Conservation (phyloP, 2,888 invertebrate genomes). For the Orchesellides sinensis region DNA sequence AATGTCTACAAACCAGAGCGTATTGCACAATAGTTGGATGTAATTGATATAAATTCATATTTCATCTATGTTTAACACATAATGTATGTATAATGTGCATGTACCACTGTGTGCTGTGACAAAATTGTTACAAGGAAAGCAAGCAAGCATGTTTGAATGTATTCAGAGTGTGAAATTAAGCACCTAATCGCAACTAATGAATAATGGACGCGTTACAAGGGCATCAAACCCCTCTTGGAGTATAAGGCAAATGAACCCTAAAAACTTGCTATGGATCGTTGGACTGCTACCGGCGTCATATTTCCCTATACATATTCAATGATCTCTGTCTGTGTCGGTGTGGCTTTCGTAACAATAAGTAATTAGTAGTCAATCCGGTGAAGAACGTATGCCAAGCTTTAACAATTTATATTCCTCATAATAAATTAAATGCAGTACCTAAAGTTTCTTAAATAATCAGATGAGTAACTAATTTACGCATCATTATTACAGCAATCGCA, state of each 20-base stretch:
- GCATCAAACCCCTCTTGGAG: conserved; percentile 37
- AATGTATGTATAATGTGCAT: not conserved
- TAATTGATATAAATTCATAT: no score
- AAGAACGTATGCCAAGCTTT: not conserved
- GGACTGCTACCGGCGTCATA: not conserved
- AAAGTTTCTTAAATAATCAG: conserved; percentile 8
- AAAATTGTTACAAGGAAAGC: not conserved
- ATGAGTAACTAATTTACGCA: conserved; percentile 21
- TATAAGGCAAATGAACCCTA: conserved; percentile 48
- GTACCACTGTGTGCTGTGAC: not conserved
- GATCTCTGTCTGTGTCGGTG: not conserved
- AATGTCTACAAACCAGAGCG: not conserved
- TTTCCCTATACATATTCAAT: conserved; percentile 32
- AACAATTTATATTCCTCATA: not conserved
- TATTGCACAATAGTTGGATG: not conserved
- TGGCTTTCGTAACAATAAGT: not conserved
- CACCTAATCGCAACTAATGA: not conserved
- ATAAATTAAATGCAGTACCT: conserved; percentile 5
- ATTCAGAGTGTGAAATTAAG: not conserved
- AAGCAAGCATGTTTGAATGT: not conserved
- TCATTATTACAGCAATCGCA: not conserved
- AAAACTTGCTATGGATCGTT: not conserved
- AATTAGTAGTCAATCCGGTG: conserved; percentile 43
- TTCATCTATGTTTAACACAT: no score
- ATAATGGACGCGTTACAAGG: conserved; percentile 33